Evolutionary conservation across 1,140 invertebrate species (phyloP).

Genomic region (Drosophila cardini): DNA sequence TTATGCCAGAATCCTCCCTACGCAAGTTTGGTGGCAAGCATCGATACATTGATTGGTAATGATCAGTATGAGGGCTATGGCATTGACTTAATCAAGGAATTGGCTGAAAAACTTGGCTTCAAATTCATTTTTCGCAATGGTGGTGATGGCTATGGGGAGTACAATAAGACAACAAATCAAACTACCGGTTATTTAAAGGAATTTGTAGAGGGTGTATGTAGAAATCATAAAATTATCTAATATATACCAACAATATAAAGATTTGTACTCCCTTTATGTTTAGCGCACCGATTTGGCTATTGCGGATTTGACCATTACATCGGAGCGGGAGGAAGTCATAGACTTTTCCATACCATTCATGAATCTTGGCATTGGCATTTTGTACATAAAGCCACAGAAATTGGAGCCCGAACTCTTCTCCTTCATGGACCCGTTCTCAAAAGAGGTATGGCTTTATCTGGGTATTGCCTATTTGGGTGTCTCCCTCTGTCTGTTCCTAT

Average conservation of each 20-base stretch:
- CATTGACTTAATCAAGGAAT: conserved; percentile 91
- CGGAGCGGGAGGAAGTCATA: conserved; percentile 91
- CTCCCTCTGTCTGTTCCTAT: conserved; percentile 91
- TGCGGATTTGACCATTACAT: conserved; percentile 95
- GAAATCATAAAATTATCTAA: neutral
- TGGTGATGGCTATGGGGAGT: conserved; percentile 90
- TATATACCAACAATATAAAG: neutral
- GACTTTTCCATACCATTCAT: conserved; percentile 97
- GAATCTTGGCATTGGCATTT: conserved; percentile 95
- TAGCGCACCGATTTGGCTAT: conserved; percentile 92
- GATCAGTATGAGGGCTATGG: conserved; percentile 92
- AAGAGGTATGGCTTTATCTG: conserved; percentile 92
- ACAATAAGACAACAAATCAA: conserved; percentile 87
- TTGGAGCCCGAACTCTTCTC: conserved; percentile 93
- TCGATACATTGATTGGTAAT: conserved; percentile 89
- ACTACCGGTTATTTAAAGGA: conserved; percentile 96
- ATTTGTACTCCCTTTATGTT: neutral
- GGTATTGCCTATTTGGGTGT: conserved; percentile 91
- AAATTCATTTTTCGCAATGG: conserved; percentile 94
- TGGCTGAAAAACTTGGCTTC: conserved; percentile 91
- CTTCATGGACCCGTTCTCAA: conserved; percentile 94
- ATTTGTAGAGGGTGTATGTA: conserved; percentile 90
- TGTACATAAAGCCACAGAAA: conserved; percentile 92
- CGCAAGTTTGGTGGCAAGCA: conserved; percentile 92
- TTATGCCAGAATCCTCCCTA: conserved; percentile 91